Evolutionary conservation across 92 coral and sea anemone genomes (phyloP).

Genomic region (Epizoanthus ramosus): DNA sequence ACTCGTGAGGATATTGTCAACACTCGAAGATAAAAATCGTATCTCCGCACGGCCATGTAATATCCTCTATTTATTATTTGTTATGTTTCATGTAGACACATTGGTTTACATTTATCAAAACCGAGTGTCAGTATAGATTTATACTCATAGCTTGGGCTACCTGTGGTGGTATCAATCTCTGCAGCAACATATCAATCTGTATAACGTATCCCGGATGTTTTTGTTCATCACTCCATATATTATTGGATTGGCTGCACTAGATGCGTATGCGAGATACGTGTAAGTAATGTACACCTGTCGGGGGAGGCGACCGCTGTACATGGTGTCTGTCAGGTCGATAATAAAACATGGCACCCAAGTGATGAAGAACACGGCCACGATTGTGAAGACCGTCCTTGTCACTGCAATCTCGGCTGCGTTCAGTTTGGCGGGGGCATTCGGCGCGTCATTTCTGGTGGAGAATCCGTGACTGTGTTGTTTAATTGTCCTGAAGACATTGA

Average conservation of each 20-base stretch:
- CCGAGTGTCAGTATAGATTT: no score
- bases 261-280: conserved; percentile 76
- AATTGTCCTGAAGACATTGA: conserved; percentile 65
- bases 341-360: conserved; percentile 86
- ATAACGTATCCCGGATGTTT: conserved; percentile 61
- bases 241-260: conserved; percentile 81
- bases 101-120: no score
- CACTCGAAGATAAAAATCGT: no score
- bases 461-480: conserved; percentile 52
- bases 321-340: conserved; percentile 70
- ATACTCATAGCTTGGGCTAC: no score
- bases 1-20: no score
- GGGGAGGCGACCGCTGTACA: conserved; percentile 58
- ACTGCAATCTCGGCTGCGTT: conserved; percentile 63
- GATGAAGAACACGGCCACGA: conserved; percentile 69
- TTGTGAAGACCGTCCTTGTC: conserved; percentile 73
- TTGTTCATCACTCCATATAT: conserved; percentile 83
- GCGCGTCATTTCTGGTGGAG: conserved; percentile 20
- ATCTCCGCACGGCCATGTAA: no score
- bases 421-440: conserved; percentile 41
- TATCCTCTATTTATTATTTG: no score
- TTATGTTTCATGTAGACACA: no score
- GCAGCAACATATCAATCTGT: conserved; percentile 37
- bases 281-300: conserved; percentile 77
- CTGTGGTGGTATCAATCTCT: neutral